These are phyloP conservation scores for Troilus luridus DNA, from an alignment of 2,888 invertebrate species.

Conservation along the genomic window DNA sequence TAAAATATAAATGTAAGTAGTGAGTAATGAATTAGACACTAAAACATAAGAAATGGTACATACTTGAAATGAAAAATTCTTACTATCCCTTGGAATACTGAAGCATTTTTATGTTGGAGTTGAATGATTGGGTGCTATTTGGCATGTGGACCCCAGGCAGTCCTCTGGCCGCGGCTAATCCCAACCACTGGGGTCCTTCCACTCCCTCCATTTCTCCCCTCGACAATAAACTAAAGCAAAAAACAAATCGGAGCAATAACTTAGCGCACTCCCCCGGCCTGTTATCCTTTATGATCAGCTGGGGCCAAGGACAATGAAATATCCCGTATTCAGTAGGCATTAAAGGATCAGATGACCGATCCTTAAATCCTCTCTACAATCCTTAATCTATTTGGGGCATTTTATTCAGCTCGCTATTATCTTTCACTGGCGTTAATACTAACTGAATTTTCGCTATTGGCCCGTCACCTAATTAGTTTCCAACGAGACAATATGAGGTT, in stretches of 20 bases:
- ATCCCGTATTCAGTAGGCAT: constrained; percentile 1
- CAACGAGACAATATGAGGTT: too few species aligned
- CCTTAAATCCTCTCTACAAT: constrained; percentile 1
- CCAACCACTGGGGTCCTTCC: neutral
- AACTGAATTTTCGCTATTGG: neutral
- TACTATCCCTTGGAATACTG: neutral
- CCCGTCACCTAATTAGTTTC: neutral
- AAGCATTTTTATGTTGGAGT: neutral
- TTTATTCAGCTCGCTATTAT: neutral
- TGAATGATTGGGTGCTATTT: neutral
- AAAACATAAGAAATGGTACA: too few species aligned
- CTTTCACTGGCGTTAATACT: neutral
- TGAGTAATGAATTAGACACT: too few species aligned
- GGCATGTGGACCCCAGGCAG: neutral
- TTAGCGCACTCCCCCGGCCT: neutral
- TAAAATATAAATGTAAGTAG: too few species aligned
- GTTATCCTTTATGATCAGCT: constrained; percentile 44
- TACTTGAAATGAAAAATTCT: too few species aligned
- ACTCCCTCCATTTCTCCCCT: neutral
- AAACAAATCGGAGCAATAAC: constrained; percentile 39
- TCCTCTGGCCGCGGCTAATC: constrained; percentile 19
- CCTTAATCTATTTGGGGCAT: neutral
- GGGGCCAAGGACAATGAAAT: constrained; percentile 26
- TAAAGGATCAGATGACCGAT: neutral
- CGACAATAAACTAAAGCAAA: constrained; percentile 38